phyloP scores from a whole-genome alignment of 2,888 invertebrate genomes.

The Ariolimax columbianus region DNA sequence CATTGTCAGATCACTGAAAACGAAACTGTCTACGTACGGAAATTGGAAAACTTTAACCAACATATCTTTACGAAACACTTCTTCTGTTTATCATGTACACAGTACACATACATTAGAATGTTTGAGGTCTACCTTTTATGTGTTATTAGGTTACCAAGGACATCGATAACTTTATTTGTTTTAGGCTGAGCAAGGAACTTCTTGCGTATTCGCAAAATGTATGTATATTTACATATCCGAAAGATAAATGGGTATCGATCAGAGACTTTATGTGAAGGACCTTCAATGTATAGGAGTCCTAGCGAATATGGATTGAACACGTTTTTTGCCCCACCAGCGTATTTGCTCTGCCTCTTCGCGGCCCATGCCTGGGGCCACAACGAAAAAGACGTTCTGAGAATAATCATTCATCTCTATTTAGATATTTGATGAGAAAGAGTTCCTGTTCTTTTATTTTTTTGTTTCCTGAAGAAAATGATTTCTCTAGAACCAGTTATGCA shows the following conservation, averaged over 20 bases:
- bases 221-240: constrained; percentile 2
- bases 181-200: not conserved
- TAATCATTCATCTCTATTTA: not conserved
- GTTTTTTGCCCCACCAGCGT: not conserved
- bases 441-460: too few species aligned
- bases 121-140: too few species aligned
- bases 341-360: not conserved
- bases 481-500: too few species aligned
- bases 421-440: not conserved
- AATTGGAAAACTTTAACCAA: too few species aligned
- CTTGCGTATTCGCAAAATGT: not conserved
- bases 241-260: not conserved
- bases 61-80: too few species aligned
- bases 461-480: too few species aligned
- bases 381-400: not conserved
- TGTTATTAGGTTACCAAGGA: not conserved
- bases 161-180: not conserved
- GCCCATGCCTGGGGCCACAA: not conserved
- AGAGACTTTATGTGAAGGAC: not conserved
- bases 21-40: too few species aligned
- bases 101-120: too few species aligned
- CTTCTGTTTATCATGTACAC: too few species aligned
- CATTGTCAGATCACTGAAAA: too few species aligned
- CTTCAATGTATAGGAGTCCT: not conserved
- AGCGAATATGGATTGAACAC: not conserved